phyloP scores from a whole-genome alignment of 2,113 vertebrate species.

The Apistogramma diplotaenia region DNA sequence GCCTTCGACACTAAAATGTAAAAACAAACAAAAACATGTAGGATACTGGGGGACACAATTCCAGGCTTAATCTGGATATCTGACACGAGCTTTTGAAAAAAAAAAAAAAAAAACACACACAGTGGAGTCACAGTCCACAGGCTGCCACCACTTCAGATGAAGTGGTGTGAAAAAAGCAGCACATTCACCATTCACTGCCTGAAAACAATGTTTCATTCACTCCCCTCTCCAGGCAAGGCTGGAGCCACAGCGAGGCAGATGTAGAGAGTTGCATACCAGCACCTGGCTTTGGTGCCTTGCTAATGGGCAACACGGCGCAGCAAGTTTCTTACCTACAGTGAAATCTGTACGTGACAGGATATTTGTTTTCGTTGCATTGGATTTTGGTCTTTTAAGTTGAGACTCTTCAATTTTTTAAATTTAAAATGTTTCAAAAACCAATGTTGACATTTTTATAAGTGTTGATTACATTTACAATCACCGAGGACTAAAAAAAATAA shows the following conservation, averaged over 20 bases:
- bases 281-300: slow-evolving; percentile 41
- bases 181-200: slow-evolving; percentile 69
- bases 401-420: not conserved
- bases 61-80: slow-evolving; percentile 14
- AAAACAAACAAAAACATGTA: not conserved
- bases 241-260: slow-evolving; percentile 23
- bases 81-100: slow-evolving; percentile 14
- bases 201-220: slow-evolving; percentile 72
- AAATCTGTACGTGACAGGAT: not conserved
- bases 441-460: not conserved
- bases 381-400: not conserved
- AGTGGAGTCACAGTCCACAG: slow-evolving; percentile 48
- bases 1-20: not conserved
- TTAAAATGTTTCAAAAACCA: not conserved
- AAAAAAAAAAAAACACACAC: slow-evolving; percentile 13
- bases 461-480: not conserved
- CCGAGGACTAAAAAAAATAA: not conserved
- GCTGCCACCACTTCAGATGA: slow-evolving; percentile 71
- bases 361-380: not conserved
- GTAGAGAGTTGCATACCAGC: not conserved
- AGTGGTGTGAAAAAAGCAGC: slow-evolving; percentile 69
- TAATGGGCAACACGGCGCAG: slow-evolving; percentile 11
- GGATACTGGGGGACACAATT: not conserved
- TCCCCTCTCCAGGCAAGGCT: slow-evolving; percentile 12
- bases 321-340: not conserved